These are phyloP conservation scores for Campylomormyrus numenius DNA, from an alignment of 2,113 vertebrate genomes.

Conservation along the genomic window DNA sequence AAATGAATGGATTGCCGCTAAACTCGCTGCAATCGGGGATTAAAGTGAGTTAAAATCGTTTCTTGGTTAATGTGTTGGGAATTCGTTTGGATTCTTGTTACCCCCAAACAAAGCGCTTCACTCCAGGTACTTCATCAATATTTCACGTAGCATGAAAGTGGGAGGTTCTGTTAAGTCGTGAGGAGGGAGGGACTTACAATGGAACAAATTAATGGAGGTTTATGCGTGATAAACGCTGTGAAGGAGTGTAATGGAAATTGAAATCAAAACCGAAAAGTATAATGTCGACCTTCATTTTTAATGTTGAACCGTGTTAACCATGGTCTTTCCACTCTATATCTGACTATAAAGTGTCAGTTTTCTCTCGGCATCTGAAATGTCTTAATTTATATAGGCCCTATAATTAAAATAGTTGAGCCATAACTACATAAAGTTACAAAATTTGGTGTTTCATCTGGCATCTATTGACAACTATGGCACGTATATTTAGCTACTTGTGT, in stretches of 20 bases:
- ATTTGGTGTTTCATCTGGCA: not conserved
- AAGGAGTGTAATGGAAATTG: not conserved
- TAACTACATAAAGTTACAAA: not conserved
- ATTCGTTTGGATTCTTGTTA: not conserved
- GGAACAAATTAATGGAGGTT: not conserved
- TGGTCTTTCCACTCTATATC: not conserved
- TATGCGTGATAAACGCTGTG: not conserved
- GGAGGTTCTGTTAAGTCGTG: not conserved
- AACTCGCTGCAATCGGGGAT: not conserved
- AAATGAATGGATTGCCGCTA: not conserved
- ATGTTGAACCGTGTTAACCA: not conserved
- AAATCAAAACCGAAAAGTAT: not conserved
- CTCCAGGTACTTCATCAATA: slow-evolving; percentile 14
- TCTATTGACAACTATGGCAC: not conserved
- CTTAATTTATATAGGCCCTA: not conserved
- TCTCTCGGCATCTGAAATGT: not conserved
- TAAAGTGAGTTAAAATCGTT: not conserved
- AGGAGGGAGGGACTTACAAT: not conserved
- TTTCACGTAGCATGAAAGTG: slow-evolving; percentile 15
- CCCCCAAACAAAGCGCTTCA: slow-evolving; percentile 2
- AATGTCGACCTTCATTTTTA: not conserved
- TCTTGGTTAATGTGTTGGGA: not conserved
- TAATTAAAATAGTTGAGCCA: not conserved
- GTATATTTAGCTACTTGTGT: not conserved
- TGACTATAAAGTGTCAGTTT: not conserved